Percentiles rank a stretch among this genome's conserved stretches.
Conservation (phyloP, 2,888 invertebrate species). For the Cheilosia vulpina region DNA sequence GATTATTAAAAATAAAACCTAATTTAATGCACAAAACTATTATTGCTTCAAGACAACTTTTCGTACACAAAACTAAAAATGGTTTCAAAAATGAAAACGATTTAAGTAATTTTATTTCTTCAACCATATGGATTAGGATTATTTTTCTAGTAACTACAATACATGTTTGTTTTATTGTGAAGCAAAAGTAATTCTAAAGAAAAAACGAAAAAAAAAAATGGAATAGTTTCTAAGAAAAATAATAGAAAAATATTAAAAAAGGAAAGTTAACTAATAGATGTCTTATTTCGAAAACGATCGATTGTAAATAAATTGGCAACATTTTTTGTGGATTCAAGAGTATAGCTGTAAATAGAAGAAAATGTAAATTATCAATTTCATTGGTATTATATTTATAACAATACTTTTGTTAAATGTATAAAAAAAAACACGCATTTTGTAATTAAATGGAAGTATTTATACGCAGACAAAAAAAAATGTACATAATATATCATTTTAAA, state of each 20-base stretch:
- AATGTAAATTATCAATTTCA: conserved; percentile 8
- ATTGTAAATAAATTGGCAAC: conserved; percentile 27
- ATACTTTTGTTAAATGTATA: conserved; percentile 7
- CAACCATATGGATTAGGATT: conserved; percentile 2
- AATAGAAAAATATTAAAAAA: conserved; percentile 27
- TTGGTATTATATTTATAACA: conserved; percentile 15
- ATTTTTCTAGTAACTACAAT: not conserved
- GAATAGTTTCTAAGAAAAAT: not conserved
- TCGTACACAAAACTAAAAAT: conserved; percentile 22
- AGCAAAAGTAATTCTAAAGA: conserved; percentile 38
- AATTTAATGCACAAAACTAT: conserved; percentile 37
- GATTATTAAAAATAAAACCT: not conserved
- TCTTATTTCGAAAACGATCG: conserved; percentile 54
- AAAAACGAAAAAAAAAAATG: conserved; percentile 7
- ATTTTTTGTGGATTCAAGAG: not conserved
- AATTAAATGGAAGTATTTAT: conserved; percentile 49
- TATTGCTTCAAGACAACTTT: conserved; percentile 17
- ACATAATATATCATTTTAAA: conserved; percentile 70
- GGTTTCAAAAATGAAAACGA: conserved; percentile 54
- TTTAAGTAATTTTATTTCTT: conserved; percentile 23
- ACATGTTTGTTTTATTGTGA: conserved; percentile 8
- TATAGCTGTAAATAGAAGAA: not conserved
- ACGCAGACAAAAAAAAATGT: conserved; percentile 43
- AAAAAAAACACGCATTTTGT: conserved; percentile 34
- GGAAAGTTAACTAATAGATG: conserved; percentile 60